These are phyloP conservation scores for Mycogona germanica DNA, from an alignment of 2,888 invertebrate species.

Conservation along the genomic window DNA sequence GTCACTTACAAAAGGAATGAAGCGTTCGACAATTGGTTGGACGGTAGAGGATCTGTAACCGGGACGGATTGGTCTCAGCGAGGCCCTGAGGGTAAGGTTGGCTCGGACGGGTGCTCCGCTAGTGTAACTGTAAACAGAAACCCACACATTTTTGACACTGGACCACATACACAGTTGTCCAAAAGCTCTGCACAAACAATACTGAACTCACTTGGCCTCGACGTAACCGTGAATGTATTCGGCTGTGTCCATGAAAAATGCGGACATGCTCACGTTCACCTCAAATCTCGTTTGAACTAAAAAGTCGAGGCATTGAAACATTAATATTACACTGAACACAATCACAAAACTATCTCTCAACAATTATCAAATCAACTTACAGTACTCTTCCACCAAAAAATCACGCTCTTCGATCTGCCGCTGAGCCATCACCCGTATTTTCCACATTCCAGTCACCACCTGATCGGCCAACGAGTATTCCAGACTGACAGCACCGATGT, in stretches of 20 bases:
- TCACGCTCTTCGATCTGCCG: constrained; percentile 74
- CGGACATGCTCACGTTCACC: constrained; percentile 90
- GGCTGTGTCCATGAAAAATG: constrained; percentile 82
- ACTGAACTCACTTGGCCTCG: constrained; percentile 59
- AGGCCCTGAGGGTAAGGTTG: constrained; percentile 73
- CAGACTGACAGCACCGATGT: constrained; percentile 64
- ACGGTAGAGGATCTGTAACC: constrained; percentile 11
- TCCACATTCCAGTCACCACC: constrained; percentile 86
- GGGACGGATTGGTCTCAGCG: constrained; percentile 50
- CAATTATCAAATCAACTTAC: constrained; percentile 29
- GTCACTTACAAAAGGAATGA: constrained; percentile 17
- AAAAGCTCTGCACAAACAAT: neutral
- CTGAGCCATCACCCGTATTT: constrained; percentile 72
- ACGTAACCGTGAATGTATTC: constrained; percentile 69
- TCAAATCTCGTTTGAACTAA: constrained; percentile 78
- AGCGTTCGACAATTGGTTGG: constrained; percentile 15
- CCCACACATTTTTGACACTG: neutral
- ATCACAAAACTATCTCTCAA: neutral
- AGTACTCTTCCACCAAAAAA: constrained; percentile 87
- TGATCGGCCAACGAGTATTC: constrained; percentile 83
- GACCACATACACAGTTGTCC: neutral
- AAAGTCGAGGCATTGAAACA: constrained; percentile 13
- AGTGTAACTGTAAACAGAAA: constrained; percentile 47
- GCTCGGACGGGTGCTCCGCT: constrained; percentile 83
- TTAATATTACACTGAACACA: neutral